Conservation (phyloP, 2,797 vertebrate genomes). For the Denticeps clupeoides region DNA sequence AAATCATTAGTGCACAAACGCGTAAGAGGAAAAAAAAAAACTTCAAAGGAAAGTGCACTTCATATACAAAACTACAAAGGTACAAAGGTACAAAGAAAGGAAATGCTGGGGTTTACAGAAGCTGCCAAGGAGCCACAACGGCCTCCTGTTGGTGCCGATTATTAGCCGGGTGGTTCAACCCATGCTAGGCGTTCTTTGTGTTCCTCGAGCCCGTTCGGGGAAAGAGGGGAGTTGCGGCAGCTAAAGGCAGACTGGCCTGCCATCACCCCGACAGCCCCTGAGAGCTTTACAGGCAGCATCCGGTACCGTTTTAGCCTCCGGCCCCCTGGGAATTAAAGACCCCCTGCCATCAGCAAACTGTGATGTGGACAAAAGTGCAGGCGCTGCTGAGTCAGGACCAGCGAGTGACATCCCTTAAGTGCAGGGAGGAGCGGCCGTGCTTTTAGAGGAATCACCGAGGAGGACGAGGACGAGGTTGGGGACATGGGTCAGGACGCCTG, state of each 20-base stretch:
- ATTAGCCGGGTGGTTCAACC: background rate
- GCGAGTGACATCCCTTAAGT: constrained; percentile 15
- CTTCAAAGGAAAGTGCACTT: too few relatives aligned
- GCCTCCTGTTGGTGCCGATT: background rate
- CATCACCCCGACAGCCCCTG: background rate
- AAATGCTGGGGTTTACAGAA: constrained; percentile 7
- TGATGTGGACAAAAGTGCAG: constrained; percentile 15
- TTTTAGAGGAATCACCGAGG: constrained; percentile 4
- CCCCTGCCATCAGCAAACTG: constrained; percentile 19
- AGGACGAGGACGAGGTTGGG: background rate
- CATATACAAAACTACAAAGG: too few relatives aligned
- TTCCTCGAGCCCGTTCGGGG: constrained; percentile 8
- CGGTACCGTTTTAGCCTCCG: background rate
- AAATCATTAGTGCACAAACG: constrained; percentile 19
- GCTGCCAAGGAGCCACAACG: background rate
- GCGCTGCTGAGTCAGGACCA: constrained; percentile 15
- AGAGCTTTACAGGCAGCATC: background rate
- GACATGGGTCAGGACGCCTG: background rate
- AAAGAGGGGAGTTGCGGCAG: constrained; percentile 11
- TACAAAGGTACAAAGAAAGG: background rate
- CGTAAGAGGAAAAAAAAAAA: constrained; percentile 7
- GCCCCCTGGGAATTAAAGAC: constrained; percentile 9
- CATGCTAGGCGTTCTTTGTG: background rate
- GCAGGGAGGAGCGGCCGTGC: constrained; percentile 1
- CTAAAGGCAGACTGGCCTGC: too few relatives aligned